Percentiles rank a stretch among this genome's conserved stretches.
These are phyloP conservation scores for Muntiacus reevesi DNA, from an alignment of 2,113 vertebrate genomes.

Conservation along the genomic window DNA sequence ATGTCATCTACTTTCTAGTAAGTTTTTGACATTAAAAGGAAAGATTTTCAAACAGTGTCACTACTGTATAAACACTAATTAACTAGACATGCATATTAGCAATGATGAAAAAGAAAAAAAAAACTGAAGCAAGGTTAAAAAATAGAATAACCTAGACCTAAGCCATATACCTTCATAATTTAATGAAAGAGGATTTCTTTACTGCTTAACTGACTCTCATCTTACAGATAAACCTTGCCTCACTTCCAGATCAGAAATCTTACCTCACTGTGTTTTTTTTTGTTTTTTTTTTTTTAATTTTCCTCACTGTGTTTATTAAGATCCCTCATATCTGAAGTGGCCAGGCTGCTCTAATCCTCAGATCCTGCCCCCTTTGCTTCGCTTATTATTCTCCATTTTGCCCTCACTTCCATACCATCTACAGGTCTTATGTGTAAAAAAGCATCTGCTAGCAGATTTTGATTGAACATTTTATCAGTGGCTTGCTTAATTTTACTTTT, in stretches of 20 bases:
- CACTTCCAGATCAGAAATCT: neutral
- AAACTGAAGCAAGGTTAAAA: neutral
- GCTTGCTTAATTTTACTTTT: neutral
- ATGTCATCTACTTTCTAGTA: neutral
- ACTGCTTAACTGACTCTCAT: neutral
- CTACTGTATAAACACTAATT: neutral
- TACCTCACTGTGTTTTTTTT: neutral
- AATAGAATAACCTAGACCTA: neutral
- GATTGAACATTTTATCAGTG: neutral
- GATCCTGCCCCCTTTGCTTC: neutral
- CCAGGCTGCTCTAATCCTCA: neutral
- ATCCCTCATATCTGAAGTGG: neutral
- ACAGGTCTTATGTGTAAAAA: neutral
- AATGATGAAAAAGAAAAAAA: neutral
- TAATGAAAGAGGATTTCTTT: slow-evolving; percentile 21
- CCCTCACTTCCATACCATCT: neutral
- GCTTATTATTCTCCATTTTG: neutral
- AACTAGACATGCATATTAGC: neutral
- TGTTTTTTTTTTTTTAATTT: neutral
- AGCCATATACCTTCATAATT: slow-evolving; percentile 2
- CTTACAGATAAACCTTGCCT: neutral
- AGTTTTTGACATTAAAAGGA: slow-evolving; percentile 29
- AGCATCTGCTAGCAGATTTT: neutral
- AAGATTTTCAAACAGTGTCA: neutral
- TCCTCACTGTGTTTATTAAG: neutral